Conservation (phyloP, 2,113 vertebrate genomes). For the Tachysurus fulvidraco region DNA sequence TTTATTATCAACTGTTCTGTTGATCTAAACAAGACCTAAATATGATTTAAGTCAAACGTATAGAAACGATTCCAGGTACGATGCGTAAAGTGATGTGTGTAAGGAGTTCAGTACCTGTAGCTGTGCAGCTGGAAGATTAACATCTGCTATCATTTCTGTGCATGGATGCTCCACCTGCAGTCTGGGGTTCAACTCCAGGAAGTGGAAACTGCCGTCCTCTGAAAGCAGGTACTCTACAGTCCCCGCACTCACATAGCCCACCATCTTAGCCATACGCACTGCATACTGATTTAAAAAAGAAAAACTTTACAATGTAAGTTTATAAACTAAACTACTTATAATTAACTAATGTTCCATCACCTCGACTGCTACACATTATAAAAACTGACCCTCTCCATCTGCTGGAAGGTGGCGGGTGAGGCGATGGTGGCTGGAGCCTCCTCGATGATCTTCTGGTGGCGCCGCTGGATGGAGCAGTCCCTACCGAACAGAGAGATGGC, state of each 20-base stretch:
- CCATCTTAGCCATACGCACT: constrained; percentile 88
- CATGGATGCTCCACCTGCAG: constrained; percentile 98
- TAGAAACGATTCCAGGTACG: background rate
- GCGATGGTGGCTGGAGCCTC: constrained; percentile 87
- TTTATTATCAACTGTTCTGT: background rate
- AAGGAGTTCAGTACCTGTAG: constrained; percentile 78
- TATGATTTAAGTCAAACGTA: too few relatives aligned
- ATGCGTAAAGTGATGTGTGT: background rate
- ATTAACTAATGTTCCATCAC: background rate
- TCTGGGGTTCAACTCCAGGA: constrained; percentile 94
- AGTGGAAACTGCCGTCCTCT: constrained; percentile 89
- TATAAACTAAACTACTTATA: too few relatives aligned
- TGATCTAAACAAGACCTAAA: background rate
- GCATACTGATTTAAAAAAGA: constrained; percentile 75
- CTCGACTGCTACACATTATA: background rate
- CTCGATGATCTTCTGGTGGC: constrained; percentile 98
- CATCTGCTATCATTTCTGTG: constrained; percentile 94
- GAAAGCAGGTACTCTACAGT: constrained; percentile 95
- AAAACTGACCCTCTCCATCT: constrained; percentile 85
- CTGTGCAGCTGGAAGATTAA: constrained; percentile 95
- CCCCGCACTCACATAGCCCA: constrained; percentile 91
- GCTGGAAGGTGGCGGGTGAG: constrained; percentile 73
- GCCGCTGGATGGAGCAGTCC: constrained; percentile 95
- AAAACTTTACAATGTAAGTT: background rate
- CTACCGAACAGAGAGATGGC: constrained; percentile 93